phyloP scores from a whole-genome alignment of 2,113 vertebrate genomes.

The Tenrec ecaudatus region DNA sequence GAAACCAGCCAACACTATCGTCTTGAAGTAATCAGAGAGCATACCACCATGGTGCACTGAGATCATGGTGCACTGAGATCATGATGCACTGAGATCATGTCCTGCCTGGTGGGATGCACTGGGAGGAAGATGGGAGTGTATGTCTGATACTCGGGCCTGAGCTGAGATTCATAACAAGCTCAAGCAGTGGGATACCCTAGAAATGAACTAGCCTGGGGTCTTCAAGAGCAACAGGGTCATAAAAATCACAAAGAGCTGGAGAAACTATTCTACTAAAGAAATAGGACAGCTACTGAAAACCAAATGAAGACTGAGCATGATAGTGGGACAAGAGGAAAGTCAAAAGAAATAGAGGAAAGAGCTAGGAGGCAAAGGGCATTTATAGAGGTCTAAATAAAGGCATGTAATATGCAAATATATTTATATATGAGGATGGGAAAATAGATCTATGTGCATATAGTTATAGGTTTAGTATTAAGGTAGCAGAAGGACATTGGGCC shows the following conservation, averaged over 20 bases:
- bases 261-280: background rate
- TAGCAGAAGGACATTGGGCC: too few species aligned
- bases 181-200: background rate
- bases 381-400: too few species aligned
- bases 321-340: too few species aligned
- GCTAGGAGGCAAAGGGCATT: too few species aligned
- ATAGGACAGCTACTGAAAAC: background rate
- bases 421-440: too few species aligned
- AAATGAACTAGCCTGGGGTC: background rate
- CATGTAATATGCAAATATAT: too few species aligned
- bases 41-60: background rate
- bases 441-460: too few species aligned
- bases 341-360: too few species aligned
- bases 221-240: background rate
- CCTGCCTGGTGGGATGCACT: background rate
- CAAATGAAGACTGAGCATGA: too few species aligned
- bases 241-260: background rate
- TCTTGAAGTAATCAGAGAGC: background rate
- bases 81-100: background rate
- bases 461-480: too few species aligned
- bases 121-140: background rate
- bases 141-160: background rate
- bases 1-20: background rate
- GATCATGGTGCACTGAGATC: too few species aligned
- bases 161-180: background rate